Evolutionary conservation across 2,113 vertebrate species (phyloP).

Genomic region (Nansenia antarctica): DNA sequence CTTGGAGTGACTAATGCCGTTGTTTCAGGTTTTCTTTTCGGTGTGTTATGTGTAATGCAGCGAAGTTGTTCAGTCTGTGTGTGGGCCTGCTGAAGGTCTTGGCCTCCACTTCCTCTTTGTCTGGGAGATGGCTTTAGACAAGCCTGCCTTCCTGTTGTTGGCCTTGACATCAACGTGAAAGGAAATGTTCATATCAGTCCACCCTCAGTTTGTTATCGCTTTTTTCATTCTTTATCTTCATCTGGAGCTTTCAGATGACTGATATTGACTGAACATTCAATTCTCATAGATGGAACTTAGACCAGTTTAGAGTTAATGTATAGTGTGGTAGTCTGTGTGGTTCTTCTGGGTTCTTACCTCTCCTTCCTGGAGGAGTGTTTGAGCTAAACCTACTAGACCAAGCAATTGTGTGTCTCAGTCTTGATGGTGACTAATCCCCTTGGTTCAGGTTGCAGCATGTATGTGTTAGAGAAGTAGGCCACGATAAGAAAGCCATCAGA

Average conservation of each 20-base stretch:
- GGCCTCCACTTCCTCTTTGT: background rate
- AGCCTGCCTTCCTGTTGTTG: constrained; percentile 19
- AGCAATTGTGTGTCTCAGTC: constrained; percentile 13
- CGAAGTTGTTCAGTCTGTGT: background rate
- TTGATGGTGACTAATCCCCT: constrained; percentile 27
- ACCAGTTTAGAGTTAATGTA: background rate
- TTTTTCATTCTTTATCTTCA: too few relatives aligned
- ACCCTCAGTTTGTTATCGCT: background rate
- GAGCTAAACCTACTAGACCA: background rate
- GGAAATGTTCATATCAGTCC: background rate
- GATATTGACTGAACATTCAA: background rate
- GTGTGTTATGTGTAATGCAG: background rate
- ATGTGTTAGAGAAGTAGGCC: constrained; percentile 29
- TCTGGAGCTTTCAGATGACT: background rate
- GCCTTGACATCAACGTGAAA: background rate
- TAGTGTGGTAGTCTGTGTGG: background rate
- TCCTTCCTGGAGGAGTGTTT: background rate
- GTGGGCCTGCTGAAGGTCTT: background rate
- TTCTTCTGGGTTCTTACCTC: background rate
- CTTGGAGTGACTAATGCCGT: too few relatives aligned
- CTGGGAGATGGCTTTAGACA: background rate
- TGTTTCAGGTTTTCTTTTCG: too few relatives aligned
- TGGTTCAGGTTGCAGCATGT: constrained; percentile 20
- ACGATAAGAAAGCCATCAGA: constrained; percentile 14
- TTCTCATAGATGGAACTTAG: too few relatives aligned